A percentile compares a stretch with the other conserved stretches of the same genome.
phyloP scores from a whole-genome alignment of 92 coral and sea anemone species.

The Epizoanthus rinbou region DNA sequence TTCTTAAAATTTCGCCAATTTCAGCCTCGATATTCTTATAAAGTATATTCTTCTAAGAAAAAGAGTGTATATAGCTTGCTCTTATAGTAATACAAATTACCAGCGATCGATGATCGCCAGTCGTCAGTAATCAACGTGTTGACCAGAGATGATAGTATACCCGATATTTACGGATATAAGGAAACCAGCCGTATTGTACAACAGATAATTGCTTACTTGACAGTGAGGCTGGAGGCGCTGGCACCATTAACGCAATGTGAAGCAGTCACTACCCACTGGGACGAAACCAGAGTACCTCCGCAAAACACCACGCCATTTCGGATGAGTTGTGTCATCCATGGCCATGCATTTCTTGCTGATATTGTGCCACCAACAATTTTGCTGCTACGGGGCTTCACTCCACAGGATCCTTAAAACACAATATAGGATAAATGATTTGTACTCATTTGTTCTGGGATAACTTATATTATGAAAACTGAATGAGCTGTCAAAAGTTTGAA shows the following conservation, averaged over 20 bases:
- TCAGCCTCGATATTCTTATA: too few species aligned
- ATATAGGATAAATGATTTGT: neutral
- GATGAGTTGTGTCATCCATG: slow-evolving; percentile 35
- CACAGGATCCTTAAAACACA: slow-evolving; percentile 1
- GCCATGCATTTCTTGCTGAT: slow-evolving; percentile 15
- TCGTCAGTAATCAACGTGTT: too few species aligned
- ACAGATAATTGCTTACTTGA: neutral
- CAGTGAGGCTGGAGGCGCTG: neutral
- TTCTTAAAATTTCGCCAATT: too few species aligned
- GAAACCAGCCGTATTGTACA: too few species aligned
- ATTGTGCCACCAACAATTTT: slow-evolving; percentile 28
- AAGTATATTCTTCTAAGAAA: too few species aligned
- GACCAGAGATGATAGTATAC: too few species aligned
- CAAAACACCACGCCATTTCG: slow-evolving; percentile 18
- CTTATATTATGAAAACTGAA: neutral
- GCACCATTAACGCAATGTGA: slow-evolving; percentile 10
- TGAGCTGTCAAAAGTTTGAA: neutral
- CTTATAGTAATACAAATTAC: too few species aligned
- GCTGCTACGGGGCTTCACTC: slow-evolving; percentile 11
- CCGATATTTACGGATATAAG: too few species aligned
- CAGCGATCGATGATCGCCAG: too few species aligned
- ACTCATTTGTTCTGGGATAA: neutral
- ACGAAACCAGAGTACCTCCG: slow-evolving; percentile 23
- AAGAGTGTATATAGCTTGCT: too few species aligned
- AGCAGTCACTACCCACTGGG: slow-evolving; percentile 26